Conservation (phyloP, 2,888 invertebrate genomes). For the Geophilus truncorum region DNA sequence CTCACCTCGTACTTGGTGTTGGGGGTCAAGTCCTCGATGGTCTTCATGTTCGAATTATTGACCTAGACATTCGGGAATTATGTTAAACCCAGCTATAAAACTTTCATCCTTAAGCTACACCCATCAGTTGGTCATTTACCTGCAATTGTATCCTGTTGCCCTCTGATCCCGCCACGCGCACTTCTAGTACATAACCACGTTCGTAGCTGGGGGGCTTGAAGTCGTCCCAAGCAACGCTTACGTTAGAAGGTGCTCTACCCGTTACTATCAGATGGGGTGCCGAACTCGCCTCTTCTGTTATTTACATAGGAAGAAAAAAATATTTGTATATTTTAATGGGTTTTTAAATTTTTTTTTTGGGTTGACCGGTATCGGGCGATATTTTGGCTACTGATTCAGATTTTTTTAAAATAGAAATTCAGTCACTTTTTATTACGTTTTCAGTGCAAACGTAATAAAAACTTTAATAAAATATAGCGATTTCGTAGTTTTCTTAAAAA, state of each 20-base stretch:
- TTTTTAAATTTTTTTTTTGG: too few species aligned
- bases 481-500: too few species aligned
- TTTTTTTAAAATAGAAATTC: too few species aligned
- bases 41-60: slow-evolving; percentile 39
- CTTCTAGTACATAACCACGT: slow-evolving; percentile 43
- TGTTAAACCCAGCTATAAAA: background rate
- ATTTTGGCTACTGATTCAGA: too few species aligned
- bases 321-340: background rate
- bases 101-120: background rate
- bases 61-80: slow-evolving; percentile 37
- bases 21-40: slow-evolving; percentile 35
- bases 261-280: slow-evolving; percentile 44
- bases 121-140: slow-evolving; percentile 29
- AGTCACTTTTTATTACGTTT: too few species aligned
- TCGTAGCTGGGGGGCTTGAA: slow-evolving; percentile 43
- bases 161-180: slow-evolving; percentile 37
- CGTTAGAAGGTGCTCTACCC: slow-evolving; percentile 40
- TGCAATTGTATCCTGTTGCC: slow-evolving; percentile 29
- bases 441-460: too few species aligned
- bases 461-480: too few species aligned
- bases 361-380: too few species aligned
- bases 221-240: slow-evolving; percentile 46
- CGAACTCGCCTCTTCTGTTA: slow-evolving; percentile 37
- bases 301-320: background rate
- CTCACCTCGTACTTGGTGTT: slow-evolving; percentile 39